phyloP scores from a whole-genome alignment of 2,113 vertebrate species.

The Nerophis lumbriciformis region DNA sequence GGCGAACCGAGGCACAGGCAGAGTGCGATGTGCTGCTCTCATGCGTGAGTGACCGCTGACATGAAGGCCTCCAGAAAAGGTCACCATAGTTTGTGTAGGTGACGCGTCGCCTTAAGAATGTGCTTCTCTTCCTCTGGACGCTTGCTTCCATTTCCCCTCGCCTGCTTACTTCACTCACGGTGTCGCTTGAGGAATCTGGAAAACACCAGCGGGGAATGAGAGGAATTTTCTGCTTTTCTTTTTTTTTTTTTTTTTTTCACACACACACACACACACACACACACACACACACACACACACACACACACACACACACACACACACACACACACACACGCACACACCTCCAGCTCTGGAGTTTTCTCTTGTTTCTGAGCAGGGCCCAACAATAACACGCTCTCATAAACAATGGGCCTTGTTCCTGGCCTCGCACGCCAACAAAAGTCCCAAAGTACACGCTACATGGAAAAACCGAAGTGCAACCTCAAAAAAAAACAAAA shows the following conservation, averaged over 20 bases:
- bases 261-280: too few species aligned
- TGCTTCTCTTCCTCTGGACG: conserved; percentile 55
- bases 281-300: too few species aligned
- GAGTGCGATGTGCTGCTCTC: too few species aligned
- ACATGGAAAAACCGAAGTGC: conserved; percentile 76
- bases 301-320: too few species aligned
- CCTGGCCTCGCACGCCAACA: conserved; percentile 53
- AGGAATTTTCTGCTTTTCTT: conserved; percentile 68
- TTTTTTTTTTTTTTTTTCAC: conserved; percentile 1
- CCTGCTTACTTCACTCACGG: conserved; percentile 55
- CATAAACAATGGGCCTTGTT: conserved; percentile 90
- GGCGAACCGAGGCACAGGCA: too few species aligned
- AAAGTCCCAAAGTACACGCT: conserved; percentile 67
- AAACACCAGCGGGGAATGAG: conserved; percentile 75
- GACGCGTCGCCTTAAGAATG: conserved; percentile 67
- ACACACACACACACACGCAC: too few species aligned
- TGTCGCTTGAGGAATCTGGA: conserved; percentile 71
- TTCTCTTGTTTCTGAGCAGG: conserved; percentile 82
- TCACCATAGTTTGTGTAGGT: conserved; percentile 51
- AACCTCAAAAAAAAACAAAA: conserved; percentile 70
- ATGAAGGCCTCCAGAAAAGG: conserved; percentile 30
- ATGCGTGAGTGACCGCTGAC: neutral
- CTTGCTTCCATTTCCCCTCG: conserved; percentile 54
- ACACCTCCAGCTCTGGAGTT: conserved; percentile 68
- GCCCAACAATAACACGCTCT: conserved; percentile 93